Percentiles rank a stretch among this genome's conserved stretches.
These are phyloP conservation scores for Notiomystis cincta DNA, from an alignment of 2,113 vertebrate species.

Conservation along the genomic window DNA sequence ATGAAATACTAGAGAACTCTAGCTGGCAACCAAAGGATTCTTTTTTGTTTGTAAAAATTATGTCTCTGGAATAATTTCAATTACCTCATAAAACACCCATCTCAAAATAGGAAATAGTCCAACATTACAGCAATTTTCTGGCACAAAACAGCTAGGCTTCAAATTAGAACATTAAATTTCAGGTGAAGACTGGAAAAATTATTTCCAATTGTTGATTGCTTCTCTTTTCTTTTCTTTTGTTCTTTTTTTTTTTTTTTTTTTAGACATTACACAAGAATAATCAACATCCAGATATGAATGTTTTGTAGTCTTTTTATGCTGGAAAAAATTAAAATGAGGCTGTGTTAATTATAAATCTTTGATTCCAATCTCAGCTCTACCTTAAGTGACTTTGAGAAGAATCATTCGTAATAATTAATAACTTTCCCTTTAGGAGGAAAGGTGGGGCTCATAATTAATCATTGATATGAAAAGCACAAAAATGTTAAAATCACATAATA, in stretches of 20 bases:
- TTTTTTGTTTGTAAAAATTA: not conserved
- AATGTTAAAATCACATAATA: not conserved
- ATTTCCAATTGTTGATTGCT: not conserved
- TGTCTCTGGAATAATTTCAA: not conserved
- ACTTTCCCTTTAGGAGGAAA: not conserved
- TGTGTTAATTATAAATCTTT: not conserved
- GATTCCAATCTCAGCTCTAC: not conserved
- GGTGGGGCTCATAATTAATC: not conserved
- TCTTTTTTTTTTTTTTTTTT: too few relatives aligned
- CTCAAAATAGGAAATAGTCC: not conserved
- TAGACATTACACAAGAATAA: not conserved
- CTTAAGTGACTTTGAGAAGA: not conserved
- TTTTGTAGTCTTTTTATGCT: not conserved
- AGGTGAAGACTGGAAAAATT: not conserved
- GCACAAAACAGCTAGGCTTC: not conserved
- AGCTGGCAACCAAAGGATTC: not conserved
- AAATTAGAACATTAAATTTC: not conserved
- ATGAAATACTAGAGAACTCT: not conserved
- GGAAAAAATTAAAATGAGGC: not conserved
- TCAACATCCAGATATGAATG: not conserved
- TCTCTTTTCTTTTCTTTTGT: accelerated
- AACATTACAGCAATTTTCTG: not conserved
- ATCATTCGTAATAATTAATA: not conserved
- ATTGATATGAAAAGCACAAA: not conserved
- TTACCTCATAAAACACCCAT: not conserved